A percentile compares a stretch with the other conserved stretches of the same genome.
phyloP scores from a whole-genome alignment of 2,797 vertebrate species.

The Morelia viridis region DNA sequence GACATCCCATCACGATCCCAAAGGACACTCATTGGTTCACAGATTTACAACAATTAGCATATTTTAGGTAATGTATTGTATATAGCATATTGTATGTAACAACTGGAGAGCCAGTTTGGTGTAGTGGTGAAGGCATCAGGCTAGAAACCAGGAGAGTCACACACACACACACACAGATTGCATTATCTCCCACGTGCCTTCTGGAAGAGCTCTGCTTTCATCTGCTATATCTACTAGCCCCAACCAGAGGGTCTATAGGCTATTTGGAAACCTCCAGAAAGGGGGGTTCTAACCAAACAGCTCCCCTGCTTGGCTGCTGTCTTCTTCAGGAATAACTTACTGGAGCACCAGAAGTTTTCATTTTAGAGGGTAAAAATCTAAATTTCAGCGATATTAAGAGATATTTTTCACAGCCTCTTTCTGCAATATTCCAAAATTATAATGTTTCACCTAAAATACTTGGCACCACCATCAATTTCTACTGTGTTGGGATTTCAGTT shows the following conservation, averaged over 20 bases:
- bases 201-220: background rate
- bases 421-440: background rate
- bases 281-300: too few relatives aligned
- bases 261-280: background rate
- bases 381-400: background rate
- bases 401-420: background rate
- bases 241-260: background rate
- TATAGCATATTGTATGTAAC: background rate
- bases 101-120: background rate
- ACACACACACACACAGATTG: background rate
- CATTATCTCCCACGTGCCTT: background rate
- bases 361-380: too few relatives aligned
- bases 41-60: background rate
- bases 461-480: background rate
- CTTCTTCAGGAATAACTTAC: background rate
- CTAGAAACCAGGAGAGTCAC: background rate
- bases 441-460: background rate
- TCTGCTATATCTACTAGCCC: background rate
- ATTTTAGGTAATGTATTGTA: background rate
- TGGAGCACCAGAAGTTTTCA: background rate
- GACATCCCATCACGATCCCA: too few relatives aligned
- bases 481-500: background rate
- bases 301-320: background rate
- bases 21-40: background rate
- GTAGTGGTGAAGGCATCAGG: background rate